Conservation (phyloP, 1,140 invertebrate species). For the Adelges cooleyi region DNA sequence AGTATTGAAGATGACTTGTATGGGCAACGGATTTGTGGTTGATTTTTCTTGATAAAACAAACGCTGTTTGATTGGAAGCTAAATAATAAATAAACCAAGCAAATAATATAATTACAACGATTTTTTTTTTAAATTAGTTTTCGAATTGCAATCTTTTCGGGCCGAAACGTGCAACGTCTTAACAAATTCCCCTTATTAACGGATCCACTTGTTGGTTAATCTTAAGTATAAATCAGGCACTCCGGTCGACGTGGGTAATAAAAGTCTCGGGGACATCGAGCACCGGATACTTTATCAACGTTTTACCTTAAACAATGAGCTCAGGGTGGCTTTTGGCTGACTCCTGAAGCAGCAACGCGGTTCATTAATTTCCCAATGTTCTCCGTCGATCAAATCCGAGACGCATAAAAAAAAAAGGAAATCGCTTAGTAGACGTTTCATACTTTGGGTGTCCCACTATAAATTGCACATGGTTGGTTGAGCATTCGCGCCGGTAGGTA, state of each 20-base stretch:
- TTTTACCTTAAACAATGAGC: neutral
- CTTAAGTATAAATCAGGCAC: neutral
- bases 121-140: too few species aligned
- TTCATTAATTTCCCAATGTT: neutral
- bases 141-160: neutral
- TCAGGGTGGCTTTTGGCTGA: neutral
- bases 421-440: neutral
- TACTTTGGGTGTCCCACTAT: too few species aligned
- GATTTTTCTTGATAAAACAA: too few species aligned
- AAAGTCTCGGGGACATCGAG: neutral
- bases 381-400: neutral
- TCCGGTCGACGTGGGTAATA: neutral
- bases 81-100: too few species aligned
- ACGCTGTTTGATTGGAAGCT: too few species aligned
- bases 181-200: constrained; percentile 4
- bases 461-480: too few species aligned
- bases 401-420: constrained; percentile 1
- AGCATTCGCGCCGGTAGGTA: too few species aligned
- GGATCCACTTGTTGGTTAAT: neutral
- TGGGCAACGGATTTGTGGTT: too few species aligned
- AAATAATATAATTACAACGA: too few species aligned
- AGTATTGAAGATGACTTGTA: too few species aligned
- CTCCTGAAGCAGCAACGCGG: neutral
- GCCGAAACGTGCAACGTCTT: neutral
- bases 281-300: constrained; percentile 10